Evolutionary conservation across 2,113 vertebrate genomes (phyloP), one percentile per base, ranked within the genome.

Genomic region (Macquaria ambigua): DNA sequence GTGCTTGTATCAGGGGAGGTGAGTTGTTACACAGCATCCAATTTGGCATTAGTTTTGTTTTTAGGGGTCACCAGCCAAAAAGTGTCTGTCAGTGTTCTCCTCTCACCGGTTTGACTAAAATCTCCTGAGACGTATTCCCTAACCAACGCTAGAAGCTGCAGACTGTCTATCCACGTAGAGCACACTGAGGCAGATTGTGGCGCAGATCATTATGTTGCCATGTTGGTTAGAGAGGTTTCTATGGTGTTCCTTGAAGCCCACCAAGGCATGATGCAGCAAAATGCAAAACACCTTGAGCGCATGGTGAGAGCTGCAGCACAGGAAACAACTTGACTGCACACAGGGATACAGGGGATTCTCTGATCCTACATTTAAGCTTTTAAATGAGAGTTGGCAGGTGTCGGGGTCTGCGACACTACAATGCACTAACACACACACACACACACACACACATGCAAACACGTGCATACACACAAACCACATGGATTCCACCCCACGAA

Each of bases 241-340:
- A 56, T 43, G 66, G 66, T 28, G 21, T 66, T 86, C 59, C 63
- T 71, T 77, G 37, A 88, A 81, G 77, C 48, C 66, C 23, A 69
- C 37, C 20, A 82, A 82, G 43, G 81, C 71, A 81, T 87, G 86
- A 86, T 74, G 83, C 88, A 64, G 88, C 83, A 91, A 83, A 91
- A 86, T 77, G 76, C 81, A 76, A 81, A 88, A 79, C 77, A 34
- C 72, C 55, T 58, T 34, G 23, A 89, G 64, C 3, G 8, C 71
- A 71, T 20, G 43, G 81, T 59, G 68, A 87, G 71, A 85, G 72
- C 41, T 50, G 70, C 78, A 66, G 55, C 76, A 16, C 34, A 43
- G 72, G 20, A 79, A 73, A 89, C 70, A 69, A 23, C 39, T 43
- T 64, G 81, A 67, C 37, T 68, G 67, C 71, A 74, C 77, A 43